Percentiles rank a stretch among this genome's conserved stretches.
Conservation (phyloP, 2,797 vertebrate species). For the Cheirogaleus major region DNA sequence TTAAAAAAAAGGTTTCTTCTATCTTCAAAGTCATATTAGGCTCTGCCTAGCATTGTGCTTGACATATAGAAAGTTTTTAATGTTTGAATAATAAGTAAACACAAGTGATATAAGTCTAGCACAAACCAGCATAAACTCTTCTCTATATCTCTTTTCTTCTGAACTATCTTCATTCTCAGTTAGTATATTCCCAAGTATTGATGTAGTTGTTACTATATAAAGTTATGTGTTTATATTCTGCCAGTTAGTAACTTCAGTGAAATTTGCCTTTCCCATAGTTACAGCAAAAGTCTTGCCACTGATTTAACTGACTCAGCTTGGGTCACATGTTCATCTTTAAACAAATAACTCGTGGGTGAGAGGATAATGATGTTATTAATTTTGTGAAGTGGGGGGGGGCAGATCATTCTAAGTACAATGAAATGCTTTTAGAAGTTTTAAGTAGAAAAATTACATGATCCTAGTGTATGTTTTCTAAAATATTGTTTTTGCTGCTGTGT, state of each 20-base stretch:
- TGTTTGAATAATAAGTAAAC: conserved; percentile 10
- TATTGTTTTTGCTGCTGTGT: neutral
- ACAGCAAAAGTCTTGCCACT: neutral
- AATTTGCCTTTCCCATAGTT: conserved; percentile 37
- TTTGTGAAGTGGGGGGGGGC: neutral
- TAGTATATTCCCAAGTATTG: neutral
- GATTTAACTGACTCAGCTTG: conserved; percentile 12
- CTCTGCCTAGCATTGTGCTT: neutral
- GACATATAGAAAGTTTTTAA: conserved; percentile 2
- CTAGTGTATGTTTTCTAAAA: neutral
- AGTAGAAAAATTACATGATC: neutral
- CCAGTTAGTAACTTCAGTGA: conserved; percentile 9
- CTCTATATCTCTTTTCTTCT: neutral
- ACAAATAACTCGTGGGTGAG: conserved; percentile 7
- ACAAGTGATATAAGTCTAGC: neutral
- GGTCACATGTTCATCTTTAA: conserved; percentile 51
- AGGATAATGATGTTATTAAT: conserved; percentile 27
- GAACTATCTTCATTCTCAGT: conserved; percentile 14
- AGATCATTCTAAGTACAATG: neutral
- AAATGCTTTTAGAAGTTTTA: conserved; percentile 42
- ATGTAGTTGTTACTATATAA: neutral
- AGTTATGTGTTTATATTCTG: neutral
- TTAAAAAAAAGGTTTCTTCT: neutral
- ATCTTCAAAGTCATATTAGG: neutral
- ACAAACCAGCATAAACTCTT: neutral